Percentiles rank a stretch among this genome's conserved stretches.
Evolutionary conservation across 2,888 invertebrate species (phyloP).

Genomic region (Drosophila differens): DNA sequence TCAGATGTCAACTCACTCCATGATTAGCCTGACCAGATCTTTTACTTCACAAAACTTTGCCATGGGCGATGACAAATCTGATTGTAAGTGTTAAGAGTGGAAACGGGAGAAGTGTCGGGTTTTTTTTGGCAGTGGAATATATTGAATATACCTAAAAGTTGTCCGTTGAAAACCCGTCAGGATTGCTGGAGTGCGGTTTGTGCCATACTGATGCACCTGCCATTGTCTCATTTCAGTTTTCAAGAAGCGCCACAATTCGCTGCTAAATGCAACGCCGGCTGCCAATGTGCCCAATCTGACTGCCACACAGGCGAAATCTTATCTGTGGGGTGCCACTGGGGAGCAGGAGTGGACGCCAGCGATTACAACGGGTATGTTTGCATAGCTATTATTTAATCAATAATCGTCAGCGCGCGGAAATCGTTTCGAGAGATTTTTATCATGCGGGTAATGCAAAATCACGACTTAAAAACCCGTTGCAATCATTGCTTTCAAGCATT

Average conservation of each 20-base stretch:
- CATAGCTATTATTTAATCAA: constrained; percentile 14
- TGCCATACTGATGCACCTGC: background rate
- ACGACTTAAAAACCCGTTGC: constrained; percentile 1
- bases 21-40: constrained; percentile 71
- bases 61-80: constrained; percentile 70
- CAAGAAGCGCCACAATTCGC: constrained; percentile 78
- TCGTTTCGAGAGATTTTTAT: constrained; percentile 41
- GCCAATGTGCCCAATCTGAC: constrained; percentile 65
- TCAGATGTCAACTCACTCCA: constrained; percentile 82
- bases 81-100: constrained; percentile 64
- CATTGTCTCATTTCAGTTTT: constrained; percentile 55
- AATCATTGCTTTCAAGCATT: constrained; percentile 25
- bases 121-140: background rate
- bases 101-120: background rate
- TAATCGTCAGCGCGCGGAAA: constrained; percentile 32
- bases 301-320: constrained; percentile 84
- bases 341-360: constrained; percentile 99
- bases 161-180: background rate
- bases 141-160: background rate
- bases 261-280: constrained; percentile 63
- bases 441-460: constrained; percentile 18
- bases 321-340: constrained; percentile 97
- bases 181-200: background rate
- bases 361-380: constrained; percentile 91
- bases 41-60: constrained; percentile 65